Base-by-base conservation (phyloP, 1,140 invertebrate species). In the Trichogramma pretiosum region DNA sequence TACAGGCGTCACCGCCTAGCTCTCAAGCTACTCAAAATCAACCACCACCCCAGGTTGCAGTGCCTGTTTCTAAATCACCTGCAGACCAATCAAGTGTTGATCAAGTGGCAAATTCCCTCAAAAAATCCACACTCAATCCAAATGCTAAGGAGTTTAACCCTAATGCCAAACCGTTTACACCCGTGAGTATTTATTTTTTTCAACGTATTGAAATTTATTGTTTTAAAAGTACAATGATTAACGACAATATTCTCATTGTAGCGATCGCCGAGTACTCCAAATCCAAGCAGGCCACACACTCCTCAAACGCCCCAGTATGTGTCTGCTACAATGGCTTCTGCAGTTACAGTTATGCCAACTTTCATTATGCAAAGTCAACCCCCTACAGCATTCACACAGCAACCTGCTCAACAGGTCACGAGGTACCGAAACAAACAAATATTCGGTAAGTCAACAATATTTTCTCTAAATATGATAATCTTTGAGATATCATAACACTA, bases 141-240 rank as follows among this genome's bases (percentile, higher is more conserved):
- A 85, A 91, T 64, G 87, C 87, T 16, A 91, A 91, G 68, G 87
- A 89, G 72, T 91, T 90, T 71, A 92, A 91, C 77, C 88, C 88
- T 17, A 83, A 83, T 58, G 81, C 85, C 18, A 91, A 90, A 62
- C 77, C 85, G 5, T 93, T 92, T 64, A 84, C 84, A 50, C 87
- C 87, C n/a, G 78, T 87, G 61, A 83, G 82, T 67, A 21, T 36
- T 22, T 45, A 32, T 41, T 23, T 42, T 17, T 46, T 45, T 28
- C 46, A 42, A 16, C 21, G 33, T 50, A 44, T 38, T 37, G 14
- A n/a, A n/a, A n/a, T n/a, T n/a, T n/a, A n/a, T n/a, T n/a, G n/a
- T n/a, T n/a, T n/a, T n/a, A n/a, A n/a, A n/a, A n/a, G n/a, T n/a
- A n/a, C n/a, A n/a, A n/a, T n/a, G n/a, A n/a, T n/a, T n/a, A n/a